phyloP scores from a whole-genome alignment of 2,888 invertebrate genomes.

The Girardia tigrina region DNA sequence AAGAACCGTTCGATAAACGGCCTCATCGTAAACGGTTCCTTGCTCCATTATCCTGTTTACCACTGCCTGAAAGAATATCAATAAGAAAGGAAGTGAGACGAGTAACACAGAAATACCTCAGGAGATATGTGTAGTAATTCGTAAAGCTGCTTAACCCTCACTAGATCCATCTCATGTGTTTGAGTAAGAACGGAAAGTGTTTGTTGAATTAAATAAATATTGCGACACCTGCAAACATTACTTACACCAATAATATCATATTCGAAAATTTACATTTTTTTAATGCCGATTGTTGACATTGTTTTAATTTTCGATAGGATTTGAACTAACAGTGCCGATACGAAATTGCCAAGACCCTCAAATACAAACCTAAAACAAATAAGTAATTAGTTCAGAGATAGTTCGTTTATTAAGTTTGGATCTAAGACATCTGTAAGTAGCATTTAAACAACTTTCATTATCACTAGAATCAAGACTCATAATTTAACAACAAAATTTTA shows the following conservation, averaged over 20 bases:
- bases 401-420: no score
- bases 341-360: conserved; percentile 21
- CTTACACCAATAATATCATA: background rate
- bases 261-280: conserved; percentile 19
- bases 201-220: conserved; percentile 20
- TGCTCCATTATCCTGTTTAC: conserved; percentile 12
- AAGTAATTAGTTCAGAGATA: no score
- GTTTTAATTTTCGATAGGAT: background rate
- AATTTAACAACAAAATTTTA: no score
- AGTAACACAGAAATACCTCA: background rate
- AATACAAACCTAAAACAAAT: conserved; percentile 24
- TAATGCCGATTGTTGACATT: conserved; percentile 17
- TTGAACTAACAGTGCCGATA: background rate
- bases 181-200: background rate
- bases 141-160: background rate
- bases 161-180: conserved; percentile 21
- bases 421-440: no score
- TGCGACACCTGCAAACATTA: background rate
- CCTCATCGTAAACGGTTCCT: conserved; percentile 15
- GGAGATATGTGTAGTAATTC: conserved; percentile 20
- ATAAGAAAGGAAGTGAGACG: background rate
- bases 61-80: background rate
- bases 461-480: no score
- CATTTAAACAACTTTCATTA: no score
- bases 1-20: background rate